These are phyloP conservation scores for Muscidifurax raptorellus DNA, from an alignment of 1,140 invertebrate genomes.

Conservation along the genomic window DNA sequence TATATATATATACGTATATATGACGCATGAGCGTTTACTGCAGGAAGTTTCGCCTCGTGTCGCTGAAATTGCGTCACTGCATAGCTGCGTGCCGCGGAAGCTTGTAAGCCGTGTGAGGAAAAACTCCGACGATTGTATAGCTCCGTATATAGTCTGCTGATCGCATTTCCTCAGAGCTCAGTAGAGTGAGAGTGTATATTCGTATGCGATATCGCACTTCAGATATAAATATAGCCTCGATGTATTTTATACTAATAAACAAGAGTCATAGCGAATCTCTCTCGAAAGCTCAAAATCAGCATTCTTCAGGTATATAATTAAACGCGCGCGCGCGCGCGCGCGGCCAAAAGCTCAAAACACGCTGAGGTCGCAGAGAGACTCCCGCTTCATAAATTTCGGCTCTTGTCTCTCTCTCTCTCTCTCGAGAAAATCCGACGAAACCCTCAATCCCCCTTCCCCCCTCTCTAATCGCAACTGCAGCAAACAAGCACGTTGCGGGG, in stretches of 20 bases:
- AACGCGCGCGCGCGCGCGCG: no score
- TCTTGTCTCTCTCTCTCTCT: not conserved
- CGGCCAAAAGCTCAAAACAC: not conserved
- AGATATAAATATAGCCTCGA: no score
- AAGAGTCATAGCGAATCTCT: no score
- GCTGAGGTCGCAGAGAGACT: not conserved
- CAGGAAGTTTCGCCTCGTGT: slow-evolving; percentile 21
- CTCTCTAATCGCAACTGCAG: not conserved
- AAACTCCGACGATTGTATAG: not conserved
- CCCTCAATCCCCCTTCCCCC: not conserved
- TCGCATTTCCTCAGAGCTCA: no score
- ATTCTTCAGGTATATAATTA: no score
- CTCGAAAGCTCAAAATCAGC: not conserved
- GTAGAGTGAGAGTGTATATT: no score
- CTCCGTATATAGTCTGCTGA: no score
- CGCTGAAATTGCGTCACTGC: slow-evolving; percentile 12
- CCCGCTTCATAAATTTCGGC: not conserved
- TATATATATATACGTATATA: not conserved
- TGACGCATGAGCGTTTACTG: not conserved
- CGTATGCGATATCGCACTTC: no score
- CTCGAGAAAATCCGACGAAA: slow-evolving; percentile 28
- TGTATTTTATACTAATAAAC: no score
- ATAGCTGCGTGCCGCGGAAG: not conserved
- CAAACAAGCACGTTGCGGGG: not conserved
- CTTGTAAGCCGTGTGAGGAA: not conserved